A percentile compares a stretch with the other conserved stretches of the same genome.
Conservation (phyloP, 2,113 vertebrate genomes). For the Aegithalos caudatus region DNA sequence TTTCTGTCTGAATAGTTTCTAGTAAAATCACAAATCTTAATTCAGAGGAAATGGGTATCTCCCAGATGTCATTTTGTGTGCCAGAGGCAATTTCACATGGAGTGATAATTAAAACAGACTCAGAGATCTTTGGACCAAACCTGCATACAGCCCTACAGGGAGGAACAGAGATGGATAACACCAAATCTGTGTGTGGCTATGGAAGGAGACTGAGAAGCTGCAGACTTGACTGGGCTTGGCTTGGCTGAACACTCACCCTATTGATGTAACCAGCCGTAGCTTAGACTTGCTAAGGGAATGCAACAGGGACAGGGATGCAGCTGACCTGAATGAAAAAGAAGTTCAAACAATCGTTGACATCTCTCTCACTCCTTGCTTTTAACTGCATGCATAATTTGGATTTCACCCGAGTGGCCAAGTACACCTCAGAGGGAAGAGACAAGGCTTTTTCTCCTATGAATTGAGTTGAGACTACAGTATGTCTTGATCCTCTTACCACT, state of each 20-base stretch:
- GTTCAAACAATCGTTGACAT: neutral
- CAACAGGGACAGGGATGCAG: neutral
- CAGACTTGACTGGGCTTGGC: neutral
- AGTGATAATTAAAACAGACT: neutral
- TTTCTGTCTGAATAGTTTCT: neutral
- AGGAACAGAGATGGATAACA: neutral
- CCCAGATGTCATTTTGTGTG: neutral
- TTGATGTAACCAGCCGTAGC: neutral
- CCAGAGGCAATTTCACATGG: neutral
- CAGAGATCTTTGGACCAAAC: neutral
- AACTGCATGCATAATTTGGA: neutral
- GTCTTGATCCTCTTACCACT: neutral
- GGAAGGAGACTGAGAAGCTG: neutral
- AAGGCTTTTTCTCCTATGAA: neutral
- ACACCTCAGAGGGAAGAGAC: neutral
- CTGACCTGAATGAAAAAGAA: neutral
- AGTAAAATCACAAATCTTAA: slow-evolving; percentile 5
- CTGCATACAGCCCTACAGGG: neutral
- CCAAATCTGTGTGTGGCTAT: neutral
- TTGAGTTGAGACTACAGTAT: neutral
- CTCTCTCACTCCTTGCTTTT: neutral
- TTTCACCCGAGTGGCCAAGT: neutral
- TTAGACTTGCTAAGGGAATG: neutral
- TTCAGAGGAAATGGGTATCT: neutral
- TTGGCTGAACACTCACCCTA: neutral